Base-by-base conservation (phyloP, 2,113 vertebrate genomes). In the Pholis gunnellus region DNA sequence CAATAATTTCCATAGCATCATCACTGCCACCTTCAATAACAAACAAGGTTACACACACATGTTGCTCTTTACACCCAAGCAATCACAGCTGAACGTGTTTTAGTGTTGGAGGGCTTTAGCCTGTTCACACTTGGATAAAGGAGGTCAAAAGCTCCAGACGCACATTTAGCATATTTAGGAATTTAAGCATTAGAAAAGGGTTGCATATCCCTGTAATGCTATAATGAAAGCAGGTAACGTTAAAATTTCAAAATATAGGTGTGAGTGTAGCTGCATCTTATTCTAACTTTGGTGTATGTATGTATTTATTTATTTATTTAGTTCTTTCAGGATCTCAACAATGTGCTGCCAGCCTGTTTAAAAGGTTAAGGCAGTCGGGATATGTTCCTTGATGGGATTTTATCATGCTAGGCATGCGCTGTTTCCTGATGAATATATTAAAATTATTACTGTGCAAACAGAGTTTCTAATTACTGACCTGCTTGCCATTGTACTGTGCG, bases 371-470 rank as follows among this genome's bases (percentile, higher is more conserved):
- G 90, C 92, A 91, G 89, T 89, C 88, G 90, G 94, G 91, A 94
- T 95, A 91, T 95, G 94, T 94, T 95, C 94, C 94, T 95, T 96
- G 95, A 95, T 94, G 90, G 94, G 89, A 94, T 95, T 95, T 96
- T 96, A 96, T 95, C 94, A 96, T 96, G 94, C 95, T 82, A 95
- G 94, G 93, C 95, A 96, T 96, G 95, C 92, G 93, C 94, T 94
- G 95, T 95, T 96, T 96, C 94, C 95, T 95, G 95, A 96, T 96
- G 95, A 96, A 96, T 96, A 96, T 96, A 96, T 96, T 96, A 96
- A 96, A 96, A 96, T 95, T 96, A 96, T 96, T 96, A 96, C 95
- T 95, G 95, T 96, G 95, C 95, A 96, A 96, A 96, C 95, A 96
- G 95, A 96, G 95, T 96, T 96, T 96, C 95, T 96, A 96, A 96